A percentile compares a stretch with the other conserved stretches of the same genome.
Evolutionary conservation across 2,113 vertebrate genomes (phyloP).

Genomic region (Excalfactoria chinensis): DNA sequence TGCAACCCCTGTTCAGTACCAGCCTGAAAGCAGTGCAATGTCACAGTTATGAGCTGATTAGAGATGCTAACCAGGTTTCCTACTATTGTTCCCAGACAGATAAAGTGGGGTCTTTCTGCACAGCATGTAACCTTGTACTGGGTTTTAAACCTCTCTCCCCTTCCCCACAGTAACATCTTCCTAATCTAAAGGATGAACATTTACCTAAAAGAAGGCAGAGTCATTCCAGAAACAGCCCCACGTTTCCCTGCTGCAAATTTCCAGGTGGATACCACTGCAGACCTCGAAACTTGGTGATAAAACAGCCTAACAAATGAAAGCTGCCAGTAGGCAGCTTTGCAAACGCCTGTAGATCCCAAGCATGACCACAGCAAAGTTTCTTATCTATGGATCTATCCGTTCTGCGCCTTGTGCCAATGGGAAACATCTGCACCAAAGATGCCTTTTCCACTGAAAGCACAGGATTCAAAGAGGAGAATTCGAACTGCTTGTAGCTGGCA

Average conservation of each 20-base stretch:
- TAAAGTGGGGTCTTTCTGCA: neutral
- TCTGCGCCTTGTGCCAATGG: neutral
- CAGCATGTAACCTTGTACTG: fast-evolving
- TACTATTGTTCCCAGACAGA: fast-evolving
- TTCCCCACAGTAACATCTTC: fast-evolving
- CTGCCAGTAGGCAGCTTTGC: fast-evolving
- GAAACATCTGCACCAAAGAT: neutral
- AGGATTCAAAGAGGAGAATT: neutral
- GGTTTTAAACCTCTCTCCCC: neutral
- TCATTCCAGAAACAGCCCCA: neutral
- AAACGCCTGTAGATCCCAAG: neutral
- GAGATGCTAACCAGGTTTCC: neutral
- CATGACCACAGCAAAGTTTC: neutral
- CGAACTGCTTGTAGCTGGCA: neutral
- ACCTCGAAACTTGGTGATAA: neutral
- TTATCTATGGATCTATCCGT: neutral
- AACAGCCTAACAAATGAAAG: neutral
- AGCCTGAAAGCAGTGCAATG: neutral
- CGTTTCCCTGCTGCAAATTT: neutral
- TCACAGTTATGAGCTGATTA: neutral
- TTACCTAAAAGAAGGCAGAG: neutral
- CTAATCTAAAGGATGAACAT: neutral
- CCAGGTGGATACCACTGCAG: neutral
- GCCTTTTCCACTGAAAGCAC: neutral
- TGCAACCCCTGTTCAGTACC: neutral